Conservation (phyloP, 1,140 invertebrate genomes). For the Halesus radiatus region DNA sequence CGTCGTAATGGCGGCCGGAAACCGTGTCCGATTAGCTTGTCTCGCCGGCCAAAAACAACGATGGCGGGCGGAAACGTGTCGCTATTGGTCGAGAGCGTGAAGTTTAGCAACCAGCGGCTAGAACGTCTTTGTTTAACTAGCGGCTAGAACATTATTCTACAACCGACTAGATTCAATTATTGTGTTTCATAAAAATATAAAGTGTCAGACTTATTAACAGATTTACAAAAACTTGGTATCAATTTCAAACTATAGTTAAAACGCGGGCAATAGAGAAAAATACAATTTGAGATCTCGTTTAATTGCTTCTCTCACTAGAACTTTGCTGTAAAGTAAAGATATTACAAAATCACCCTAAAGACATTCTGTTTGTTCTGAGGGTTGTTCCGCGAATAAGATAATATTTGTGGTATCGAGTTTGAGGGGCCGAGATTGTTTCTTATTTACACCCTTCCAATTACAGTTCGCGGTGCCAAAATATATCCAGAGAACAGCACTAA, state of each 20-base stretch:
- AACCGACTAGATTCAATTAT: too few relatives aligned
- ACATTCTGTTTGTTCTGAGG: neutral
- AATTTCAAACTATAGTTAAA: slow-evolving; percentile 17
- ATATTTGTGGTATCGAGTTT: neutral
- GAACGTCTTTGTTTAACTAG: too few relatives aligned
- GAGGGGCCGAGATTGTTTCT: neutral
- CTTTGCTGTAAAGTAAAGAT: neutral
- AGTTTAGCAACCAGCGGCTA: too few relatives aligned
- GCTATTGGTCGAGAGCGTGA: too few relatives aligned
- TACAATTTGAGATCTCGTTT: slow-evolving; percentile 33
- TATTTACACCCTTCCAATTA: slow-evolving; percentile 6
- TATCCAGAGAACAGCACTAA: neutral
- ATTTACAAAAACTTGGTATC: slow-evolving; percentile 5
- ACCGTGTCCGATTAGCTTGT: too few relatives aligned
- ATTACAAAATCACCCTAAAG: slow-evolving; percentile 1
- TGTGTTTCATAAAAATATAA: too few relatives aligned
- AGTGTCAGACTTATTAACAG: neutral
- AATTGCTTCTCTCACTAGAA: slow-evolving; percentile 20
- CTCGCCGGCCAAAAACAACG: too few relatives aligned
- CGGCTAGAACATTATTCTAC: too few relatives aligned
- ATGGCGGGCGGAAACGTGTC: too few relatives aligned
- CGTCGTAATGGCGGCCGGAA: too few relatives aligned
- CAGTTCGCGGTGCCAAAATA: neutral
- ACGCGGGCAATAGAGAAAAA: slow-evolving; percentile 15
- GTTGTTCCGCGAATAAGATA: neutral